These are phyloP conservation scores for Zoroaster sp. DNA, from an alignment of 53 echinoderm and acorn worm species.

Conservation along the genomic window DNA sequence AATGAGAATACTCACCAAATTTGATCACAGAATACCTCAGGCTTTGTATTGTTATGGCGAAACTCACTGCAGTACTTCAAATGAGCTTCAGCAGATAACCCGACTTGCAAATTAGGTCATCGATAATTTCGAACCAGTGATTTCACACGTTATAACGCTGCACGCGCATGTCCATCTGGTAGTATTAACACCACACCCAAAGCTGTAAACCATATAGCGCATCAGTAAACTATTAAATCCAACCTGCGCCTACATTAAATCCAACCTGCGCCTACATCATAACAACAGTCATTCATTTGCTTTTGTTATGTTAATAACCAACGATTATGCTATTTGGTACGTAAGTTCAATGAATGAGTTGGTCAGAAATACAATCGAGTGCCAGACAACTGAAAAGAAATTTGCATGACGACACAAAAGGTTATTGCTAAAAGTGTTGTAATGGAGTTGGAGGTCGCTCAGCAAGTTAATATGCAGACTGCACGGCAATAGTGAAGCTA, in stretches of 20 bases:
- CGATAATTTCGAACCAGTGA: not conserved
- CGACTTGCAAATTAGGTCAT: not conserved
- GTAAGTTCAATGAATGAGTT: not conserved
- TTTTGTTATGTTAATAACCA: constrained; percentile 24
- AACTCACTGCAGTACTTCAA: not conserved
- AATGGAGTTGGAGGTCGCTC: too few relatives aligned
- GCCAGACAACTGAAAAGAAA: not conserved
- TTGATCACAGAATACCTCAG: not conserved
- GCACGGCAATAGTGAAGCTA: too few relatives aligned
- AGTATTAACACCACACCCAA: constrained; percentile 1
- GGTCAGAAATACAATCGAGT: not conserved
- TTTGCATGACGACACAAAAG: not conserved
- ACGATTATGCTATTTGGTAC: not conserved
- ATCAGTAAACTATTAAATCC: not conserved
- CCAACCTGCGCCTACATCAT: not conserved
- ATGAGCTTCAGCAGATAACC: not conserved
- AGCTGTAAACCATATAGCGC: not conserved
- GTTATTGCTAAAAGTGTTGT: not conserved
- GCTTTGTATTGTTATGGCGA: too few relatives aligned
- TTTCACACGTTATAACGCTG: not conserved
- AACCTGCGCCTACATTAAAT: not conserved
- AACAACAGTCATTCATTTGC: not conserved
- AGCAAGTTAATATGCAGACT: too few relatives aligned
- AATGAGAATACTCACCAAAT: not conserved
- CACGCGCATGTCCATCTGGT: not conserved